Percentiles rank a stretch among this genome's conserved stretches.
phyloP scores from a whole-genome alignment of 2,797 vertebrate genomes.

The Bufotes viridis region DNA sequence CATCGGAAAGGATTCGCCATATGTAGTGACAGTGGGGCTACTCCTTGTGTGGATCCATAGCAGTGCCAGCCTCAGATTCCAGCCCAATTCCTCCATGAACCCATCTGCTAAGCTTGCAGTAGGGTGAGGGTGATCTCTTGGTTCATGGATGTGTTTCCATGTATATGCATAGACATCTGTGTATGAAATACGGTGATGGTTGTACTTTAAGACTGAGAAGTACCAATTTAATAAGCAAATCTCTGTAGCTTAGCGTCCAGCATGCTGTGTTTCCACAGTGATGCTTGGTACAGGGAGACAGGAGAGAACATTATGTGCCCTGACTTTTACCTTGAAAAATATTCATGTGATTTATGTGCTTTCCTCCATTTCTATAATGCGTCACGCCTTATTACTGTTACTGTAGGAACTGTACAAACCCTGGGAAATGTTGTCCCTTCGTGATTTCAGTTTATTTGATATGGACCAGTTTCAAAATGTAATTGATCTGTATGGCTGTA shows the following conservation, averaged over 20 bases:
- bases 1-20: too few species aligned
- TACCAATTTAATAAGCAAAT: constrained; percentile 19
- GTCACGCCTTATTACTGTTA: background rate
- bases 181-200: background rate
- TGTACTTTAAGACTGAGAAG: background rate
- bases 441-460: background rate
- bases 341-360: constrained; percentile 7
- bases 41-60: too few species aligned
- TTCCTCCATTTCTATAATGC: background rate
- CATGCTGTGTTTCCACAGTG: constrained; percentile 12
- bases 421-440: background rate
- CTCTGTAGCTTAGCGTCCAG: background rate
- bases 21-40: too few species aligned
- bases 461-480: background rate
- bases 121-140: too few species aligned
- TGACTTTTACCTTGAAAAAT: background rate
- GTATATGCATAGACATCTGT: background rate
- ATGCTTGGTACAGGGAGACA: background rate
- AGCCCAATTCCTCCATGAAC: too few species aligned
- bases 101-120: too few species aligned
- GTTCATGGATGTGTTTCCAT: background rate
- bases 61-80: too few species aligned
- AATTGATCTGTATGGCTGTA: background rate
- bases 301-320: constrained; percentile 16
- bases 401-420: background rate